phyloP scores from a whole-genome alignment of 2,888 invertebrate genomes.

The Apodemia duryi region DNA sequence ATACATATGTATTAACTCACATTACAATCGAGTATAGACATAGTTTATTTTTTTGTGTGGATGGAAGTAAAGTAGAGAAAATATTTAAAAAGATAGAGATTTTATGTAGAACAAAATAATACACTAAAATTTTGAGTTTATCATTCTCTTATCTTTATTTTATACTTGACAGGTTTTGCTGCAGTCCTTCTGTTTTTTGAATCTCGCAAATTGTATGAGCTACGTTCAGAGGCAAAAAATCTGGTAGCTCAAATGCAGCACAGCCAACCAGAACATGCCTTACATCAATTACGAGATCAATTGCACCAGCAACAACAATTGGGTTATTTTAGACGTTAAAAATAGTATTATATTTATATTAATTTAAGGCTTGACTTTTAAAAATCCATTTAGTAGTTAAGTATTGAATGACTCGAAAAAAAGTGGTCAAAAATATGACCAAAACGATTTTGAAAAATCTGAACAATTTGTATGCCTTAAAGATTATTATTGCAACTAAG shows the following conservation, averaged over 20 bases:
- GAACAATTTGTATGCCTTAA: no score
- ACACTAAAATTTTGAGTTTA: not conserved
- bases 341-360: not conserved
- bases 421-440: not conserved
- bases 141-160: not conserved
- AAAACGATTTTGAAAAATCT: not conserved
- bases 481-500: not conserved
- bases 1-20: no score
- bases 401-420: not conserved
- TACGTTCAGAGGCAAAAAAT: constrained; percentile 88
- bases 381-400: not conserved
- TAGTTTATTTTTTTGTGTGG: no score
- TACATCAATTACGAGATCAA: constrained; percentile 65
- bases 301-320: constrained; percentile 59
- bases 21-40: no score
- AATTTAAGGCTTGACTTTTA: not conserved
- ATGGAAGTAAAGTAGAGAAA: no score
- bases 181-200: constrained; percentile 86
- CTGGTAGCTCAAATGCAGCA: constrained; percentile 94
- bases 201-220: constrained; percentile 83
- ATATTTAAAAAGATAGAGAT: no score
- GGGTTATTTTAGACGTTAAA: constrained; percentile 35
- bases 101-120: no score
- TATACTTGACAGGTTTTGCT: constrained; percentile 74
- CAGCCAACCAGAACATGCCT: constrained; percentile 79